Conservation (phyloP, 30 jellyfish, hydroid and myxozoan genomes). For the Hydractinia symbiolongicarpus region DNA sequence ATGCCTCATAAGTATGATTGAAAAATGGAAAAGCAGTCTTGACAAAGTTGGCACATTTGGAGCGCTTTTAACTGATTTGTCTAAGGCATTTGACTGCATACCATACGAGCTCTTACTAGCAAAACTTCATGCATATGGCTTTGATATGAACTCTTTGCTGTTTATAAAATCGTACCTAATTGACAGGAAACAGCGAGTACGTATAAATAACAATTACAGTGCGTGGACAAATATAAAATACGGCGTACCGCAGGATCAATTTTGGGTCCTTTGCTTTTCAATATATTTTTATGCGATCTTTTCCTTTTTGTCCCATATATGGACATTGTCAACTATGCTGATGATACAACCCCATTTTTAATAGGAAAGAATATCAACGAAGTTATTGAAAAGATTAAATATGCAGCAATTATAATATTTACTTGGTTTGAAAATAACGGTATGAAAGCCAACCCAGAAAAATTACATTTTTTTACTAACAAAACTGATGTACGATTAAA, state of each 20-base stretch:
- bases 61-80: too few relatives aligned
- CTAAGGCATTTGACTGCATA: too few relatives aligned
- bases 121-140: background rate
- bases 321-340: background rate
- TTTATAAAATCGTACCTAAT: background rate
- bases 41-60: too few relatives aligned
- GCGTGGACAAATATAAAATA: background rate
- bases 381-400: background rate
- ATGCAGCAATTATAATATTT: slow-evolving; percentile 1
- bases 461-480: background rate
- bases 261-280: slow-evolving; percentile 1
- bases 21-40: too few relatives aligned
- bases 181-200: slow-evolving; percentile 5
- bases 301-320: background rate
- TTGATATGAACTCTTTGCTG: background rate
- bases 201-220: background rate
- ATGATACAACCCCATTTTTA: background rate
- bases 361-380: background rate
- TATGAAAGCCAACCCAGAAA: slow-evolving; percentile 12
- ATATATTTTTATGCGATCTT: background rate
- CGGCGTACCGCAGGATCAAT: slow-evolving; percentile 8
- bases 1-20: too few relatives aligned
- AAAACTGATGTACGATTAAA: background rate
- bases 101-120: background rate
- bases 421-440: background rate